Conservation (phyloP, 1,140 invertebrate species). For the Octopus bimaculoides region DNA sequence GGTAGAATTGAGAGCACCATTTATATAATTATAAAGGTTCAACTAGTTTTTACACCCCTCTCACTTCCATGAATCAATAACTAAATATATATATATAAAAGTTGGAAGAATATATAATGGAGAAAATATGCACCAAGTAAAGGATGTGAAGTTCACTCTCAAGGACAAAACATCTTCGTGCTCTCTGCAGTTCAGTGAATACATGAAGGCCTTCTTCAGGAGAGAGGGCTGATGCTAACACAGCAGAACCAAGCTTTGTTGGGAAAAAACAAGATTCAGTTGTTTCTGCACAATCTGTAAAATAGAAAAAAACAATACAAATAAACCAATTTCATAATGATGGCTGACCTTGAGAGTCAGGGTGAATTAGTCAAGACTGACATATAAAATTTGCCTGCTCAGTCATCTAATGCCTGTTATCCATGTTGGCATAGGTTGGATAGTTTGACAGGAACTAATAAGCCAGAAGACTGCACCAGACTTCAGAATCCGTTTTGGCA, state of each 20-base stretch:
- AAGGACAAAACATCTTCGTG: conserved; percentile 84
- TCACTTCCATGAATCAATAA: too few relatives aligned
- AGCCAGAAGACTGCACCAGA: too few relatives aligned
- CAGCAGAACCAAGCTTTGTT: conserved; percentile 79
- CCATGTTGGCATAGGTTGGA: too few relatives aligned
- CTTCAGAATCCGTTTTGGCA: too few relatives aligned
- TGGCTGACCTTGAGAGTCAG: too few relatives aligned
- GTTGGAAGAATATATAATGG: too few relatives aligned
- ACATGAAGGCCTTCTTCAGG: conserved; percentile 86
- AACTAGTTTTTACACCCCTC: background rate
- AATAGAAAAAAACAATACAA: background rate
- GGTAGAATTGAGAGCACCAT: background rate
- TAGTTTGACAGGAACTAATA: too few relatives aligned
- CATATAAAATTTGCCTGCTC: too few relatives aligned
- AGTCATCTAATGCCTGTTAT: too few relatives aligned
- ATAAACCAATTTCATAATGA: too few relatives aligned
- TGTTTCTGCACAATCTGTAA: conserved; percentile 45
- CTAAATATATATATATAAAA: too few relatives aligned
- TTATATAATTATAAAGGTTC: background rate
- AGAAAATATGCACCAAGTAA: conserved; percentile 66
- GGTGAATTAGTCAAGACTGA: too few relatives aligned
- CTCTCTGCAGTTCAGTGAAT: conserved; percentile 87
- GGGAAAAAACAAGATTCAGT: conserved; percentile 65
- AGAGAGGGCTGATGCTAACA: conserved; percentile 86
- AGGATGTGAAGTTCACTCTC: conserved; percentile 94